Evolutionary conservation across 1,140 invertebrate genomes (phyloP).

Genomic region (Lethocerus indicus): DNA sequence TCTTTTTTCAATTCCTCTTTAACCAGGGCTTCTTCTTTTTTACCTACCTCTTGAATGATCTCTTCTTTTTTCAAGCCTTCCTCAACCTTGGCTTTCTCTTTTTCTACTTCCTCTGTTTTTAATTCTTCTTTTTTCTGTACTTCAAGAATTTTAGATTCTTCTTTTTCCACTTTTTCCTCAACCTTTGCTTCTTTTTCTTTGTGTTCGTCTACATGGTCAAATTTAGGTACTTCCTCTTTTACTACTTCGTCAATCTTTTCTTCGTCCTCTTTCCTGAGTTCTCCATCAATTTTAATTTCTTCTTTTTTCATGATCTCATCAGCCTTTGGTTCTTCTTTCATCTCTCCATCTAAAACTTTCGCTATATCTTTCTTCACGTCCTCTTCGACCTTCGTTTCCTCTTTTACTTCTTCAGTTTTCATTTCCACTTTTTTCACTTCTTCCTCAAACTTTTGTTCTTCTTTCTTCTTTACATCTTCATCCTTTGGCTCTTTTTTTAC

Average conservation of each 20-base stretch:
- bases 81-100: conserved; percentile 21
- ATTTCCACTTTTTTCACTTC: conserved; percentile 11
- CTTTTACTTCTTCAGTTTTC: conserved; percentile 14
- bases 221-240: too few relatives aligned
- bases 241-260: conserved; percentile 23
- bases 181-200: conserved; percentile 1
- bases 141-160: not conserved
- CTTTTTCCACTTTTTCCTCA: conserved; percentile 18
- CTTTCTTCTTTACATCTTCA: conserved; percentile 1
- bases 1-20: conserved; percentile 18
- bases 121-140: conserved; percentile 10
- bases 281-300: not conserved
- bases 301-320: conserved; percentile 17
- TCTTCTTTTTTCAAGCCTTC: not conserved
- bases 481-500: too few relatives aligned
- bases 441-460: conserved; percentile 20
- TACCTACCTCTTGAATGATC: conserved; percentile 20
- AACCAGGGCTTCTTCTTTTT: conserved; percentile 20
- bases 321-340: not conserved
- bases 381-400: conserved; percentile 20
- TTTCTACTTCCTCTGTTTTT: conserved; percentile 25
- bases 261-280: too few relatives aligned
- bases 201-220: too few relatives aligned
- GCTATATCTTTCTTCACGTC: conserved; percentile 1
- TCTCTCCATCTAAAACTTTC: not conserved